Evolutionary conservation across 2,113 vertebrate species (phyloP), one percentile per base, ranked within the genome.

Genomic region (Mesembrinibis cayennensis): DNA sequence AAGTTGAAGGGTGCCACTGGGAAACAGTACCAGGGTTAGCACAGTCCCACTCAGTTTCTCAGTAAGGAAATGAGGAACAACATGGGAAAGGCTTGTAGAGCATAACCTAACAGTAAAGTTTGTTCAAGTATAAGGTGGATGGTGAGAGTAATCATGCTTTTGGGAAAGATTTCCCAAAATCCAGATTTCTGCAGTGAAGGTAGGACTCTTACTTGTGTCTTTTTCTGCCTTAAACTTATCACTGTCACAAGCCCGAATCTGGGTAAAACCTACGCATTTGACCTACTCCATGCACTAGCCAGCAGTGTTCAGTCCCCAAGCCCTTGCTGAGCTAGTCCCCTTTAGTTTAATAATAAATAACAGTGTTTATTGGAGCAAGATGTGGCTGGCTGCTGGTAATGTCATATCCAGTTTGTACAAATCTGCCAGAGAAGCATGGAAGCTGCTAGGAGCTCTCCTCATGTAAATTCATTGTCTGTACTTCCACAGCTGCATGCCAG

Each of bases 341-440:
- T 63, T 62, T 36, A 82, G 67, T 78, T 95, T 82, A 83, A 52
- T 42, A 90, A 83, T 67, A 90, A 94, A 87, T 74, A 92, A 25
- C 67, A 77, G 76, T 76, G 89, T 74, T 97, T 91, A 89, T 69
- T 92, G 82, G 65, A 93, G 80, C 83, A 96, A 82, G 88, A 92
- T 73, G 77, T 86, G 91, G 56, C 47, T 96, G 86, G 44, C 89
- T 95, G 89, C 86, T 97, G 90, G 72, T 89, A 91, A 76, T 96
- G 91, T 91, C 89, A 92, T 61, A 89, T 65, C 76, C 80, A 92
- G 79, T 95, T 92, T 87, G 72, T 84, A 61, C 52, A 89, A 92
- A 92, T 96, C 83, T 92, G 80, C 86, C 92, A 92, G 72, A 87
- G 89, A 91, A 89, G 89, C 0, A 0, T 89, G 72, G 95, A 95